Evolutionary conservation across 2,113 vertebrate genomes (phyloP).

Genomic region (Lophotis ruficrista): DNA sequence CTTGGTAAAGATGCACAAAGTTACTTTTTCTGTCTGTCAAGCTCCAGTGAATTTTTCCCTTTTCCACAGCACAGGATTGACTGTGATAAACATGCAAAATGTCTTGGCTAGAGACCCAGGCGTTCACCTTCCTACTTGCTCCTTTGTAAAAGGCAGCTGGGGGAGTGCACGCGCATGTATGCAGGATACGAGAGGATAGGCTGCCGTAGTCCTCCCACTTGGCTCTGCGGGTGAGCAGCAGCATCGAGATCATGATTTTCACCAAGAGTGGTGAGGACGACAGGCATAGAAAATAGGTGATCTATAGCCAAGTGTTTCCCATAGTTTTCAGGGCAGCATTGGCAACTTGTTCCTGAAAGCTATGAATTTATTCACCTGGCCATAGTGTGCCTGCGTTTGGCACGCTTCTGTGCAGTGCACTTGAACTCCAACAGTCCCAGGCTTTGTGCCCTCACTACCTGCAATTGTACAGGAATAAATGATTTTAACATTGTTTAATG

Average conservation of each 20-base stretch:
- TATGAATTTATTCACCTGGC: not conserved
- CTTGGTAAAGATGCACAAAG: rapidly evolving
- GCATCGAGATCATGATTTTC: rapidly evolving
- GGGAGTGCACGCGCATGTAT: rapidly evolving
- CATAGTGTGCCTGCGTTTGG: not conserved
- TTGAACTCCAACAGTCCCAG: not conserved
- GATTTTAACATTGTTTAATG: not conserved
- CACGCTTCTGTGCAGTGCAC: not conserved
- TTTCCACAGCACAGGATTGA: not conserved
- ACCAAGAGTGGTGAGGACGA: not conserved
- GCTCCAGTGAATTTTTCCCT: not conserved
- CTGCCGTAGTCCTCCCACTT: not conserved
- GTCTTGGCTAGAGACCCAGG: not conserved
- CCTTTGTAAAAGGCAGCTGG: not conserved
- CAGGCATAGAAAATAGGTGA: not conserved
- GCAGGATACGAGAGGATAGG: not conserved
- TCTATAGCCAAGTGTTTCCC: not conserved
- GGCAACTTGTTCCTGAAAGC: not conserved
- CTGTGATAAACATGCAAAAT: not conserved
- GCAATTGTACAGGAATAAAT: not conserved
- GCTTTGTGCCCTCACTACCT: not conserved
- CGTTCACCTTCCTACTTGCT: not conserved
- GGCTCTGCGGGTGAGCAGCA: not conserved
- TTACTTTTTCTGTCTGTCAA: not conserved
- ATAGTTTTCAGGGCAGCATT: not conserved